Percentiles rank a stretch among this genome's conserved stretches.
Evolutionary conservation across 1,140 invertebrate species (phyloP).

Genomic region (Drosophila sechellia): DNA sequence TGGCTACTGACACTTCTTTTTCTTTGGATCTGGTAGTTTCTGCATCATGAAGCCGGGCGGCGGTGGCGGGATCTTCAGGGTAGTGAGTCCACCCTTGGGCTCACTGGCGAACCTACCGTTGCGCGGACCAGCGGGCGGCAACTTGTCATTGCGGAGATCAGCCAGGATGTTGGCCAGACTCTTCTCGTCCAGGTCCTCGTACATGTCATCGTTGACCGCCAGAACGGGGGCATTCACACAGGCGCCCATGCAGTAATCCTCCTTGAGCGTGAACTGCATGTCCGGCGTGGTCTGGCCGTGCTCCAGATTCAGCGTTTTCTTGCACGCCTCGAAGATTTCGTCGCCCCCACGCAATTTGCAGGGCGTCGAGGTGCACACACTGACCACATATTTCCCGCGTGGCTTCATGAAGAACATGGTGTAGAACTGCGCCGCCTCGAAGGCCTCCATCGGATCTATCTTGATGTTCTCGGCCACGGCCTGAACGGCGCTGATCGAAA

Average conservation of each 20-base stretch:
- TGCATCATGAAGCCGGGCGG: conserved; percentile 41
- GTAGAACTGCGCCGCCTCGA: conserved; percentile 50
- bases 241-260: conserved; percentile 40
- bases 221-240: conserved; percentile 56
- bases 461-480: conserved; percentile 40
- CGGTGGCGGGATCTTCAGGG: conserved; percentile 12
- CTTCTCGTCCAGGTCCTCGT: conserved; percentile 43
- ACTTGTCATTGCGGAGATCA: neutral
- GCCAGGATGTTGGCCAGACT: conserved; percentile 19
- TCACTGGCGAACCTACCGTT: conserved; percentile 32
- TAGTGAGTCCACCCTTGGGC: conserved; percentile 25
- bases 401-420: conserved; percentile 49
- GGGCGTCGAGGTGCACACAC: conserved; percentile 45
- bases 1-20: conserved; percentile 8
- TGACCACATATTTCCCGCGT: conserved; percentile 19
- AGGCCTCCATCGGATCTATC: conserved; percentile 50
- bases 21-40: conserved; percentile 12
- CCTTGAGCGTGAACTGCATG: conserved; percentile 50
- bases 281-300: conserved; percentile 33
- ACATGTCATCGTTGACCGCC: conserved; percentile 53
- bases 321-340: conserved; percentile 17
- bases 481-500: conserved; percentile 51
- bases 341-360: conserved; percentile 49
- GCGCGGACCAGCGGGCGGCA: conserved; percentile 31
- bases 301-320: conserved; percentile 19